Evolutionary conservation across 2,888 invertebrate genomes (phyloP).

Genomic region (Chaitophorus viminalis): DNA sequence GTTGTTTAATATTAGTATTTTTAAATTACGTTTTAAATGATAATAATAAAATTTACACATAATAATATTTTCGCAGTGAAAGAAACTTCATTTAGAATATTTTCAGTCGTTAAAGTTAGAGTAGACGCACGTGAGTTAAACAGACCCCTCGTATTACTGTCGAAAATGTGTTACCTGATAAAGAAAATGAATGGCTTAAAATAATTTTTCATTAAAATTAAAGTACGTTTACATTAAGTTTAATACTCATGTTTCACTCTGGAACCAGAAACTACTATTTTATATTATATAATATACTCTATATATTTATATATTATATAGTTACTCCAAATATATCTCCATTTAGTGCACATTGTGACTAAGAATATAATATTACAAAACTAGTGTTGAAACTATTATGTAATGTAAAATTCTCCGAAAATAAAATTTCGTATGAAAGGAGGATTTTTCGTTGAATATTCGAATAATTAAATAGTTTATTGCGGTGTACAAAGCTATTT

Average conservation of each 20-base stretch:
- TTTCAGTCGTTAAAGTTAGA: not conserved
- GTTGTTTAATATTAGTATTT: not conserved
- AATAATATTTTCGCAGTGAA: not conserved
- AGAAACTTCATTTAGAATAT: not conserved
- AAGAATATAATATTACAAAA: slow-evolving; percentile 3
- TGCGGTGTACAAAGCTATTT: too few species aligned
- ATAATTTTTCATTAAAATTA: slow-evolving; percentile 21
- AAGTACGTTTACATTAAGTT: slow-evolving; percentile 5
- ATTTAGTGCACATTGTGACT: not conserved
- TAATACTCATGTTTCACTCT: slow-evolving; percentile 26
- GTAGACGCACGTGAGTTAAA: not conserved
- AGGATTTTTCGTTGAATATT: too few species aligned
- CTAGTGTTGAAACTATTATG: not conserved
- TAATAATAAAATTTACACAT: not conserved
- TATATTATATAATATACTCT: not conserved
- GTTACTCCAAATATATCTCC: not conserved
- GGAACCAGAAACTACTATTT: not conserved
- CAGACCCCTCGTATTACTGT: not conserved
- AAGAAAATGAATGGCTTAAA: slow-evolving; percentile 24
- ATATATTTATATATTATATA: not conserved
- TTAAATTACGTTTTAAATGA: too few species aligned
- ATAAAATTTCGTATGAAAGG: too few species aligned
- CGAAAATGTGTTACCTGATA: slow-evolving; percentile 6
- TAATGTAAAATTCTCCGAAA: too few species aligned
- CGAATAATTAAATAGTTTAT: too few species aligned